These are phyloP conservation scores for Naja naja DNA, from an alignment of 2,113 vertebrate species.

Conservation along the genomic window DNA sequence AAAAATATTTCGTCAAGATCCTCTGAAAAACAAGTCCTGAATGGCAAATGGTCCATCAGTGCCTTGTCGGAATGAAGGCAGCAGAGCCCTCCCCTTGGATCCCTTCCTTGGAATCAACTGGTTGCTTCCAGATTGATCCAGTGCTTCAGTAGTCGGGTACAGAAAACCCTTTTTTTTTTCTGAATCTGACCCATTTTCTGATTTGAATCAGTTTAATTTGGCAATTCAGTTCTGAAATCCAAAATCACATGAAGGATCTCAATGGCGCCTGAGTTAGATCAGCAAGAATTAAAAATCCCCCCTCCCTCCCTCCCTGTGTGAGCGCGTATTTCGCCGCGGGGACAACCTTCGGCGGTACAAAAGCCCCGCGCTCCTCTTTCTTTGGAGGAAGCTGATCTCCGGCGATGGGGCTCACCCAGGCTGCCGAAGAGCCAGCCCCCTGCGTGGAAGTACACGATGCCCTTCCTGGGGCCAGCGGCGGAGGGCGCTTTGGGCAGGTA, in stretches of 20 bases:
- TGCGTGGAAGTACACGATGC: constrained; percentile 81
- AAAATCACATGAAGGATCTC: background rate
- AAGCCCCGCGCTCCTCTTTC: background rate
- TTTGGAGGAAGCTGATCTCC: background rate
- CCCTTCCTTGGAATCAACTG: background rate
- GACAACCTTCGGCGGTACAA: fast-evolving
- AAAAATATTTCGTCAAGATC: background rate
- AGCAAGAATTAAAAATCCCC: background rate
- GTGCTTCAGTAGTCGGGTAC: background rate
- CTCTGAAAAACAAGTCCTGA: background rate
- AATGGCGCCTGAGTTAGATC: background rate
- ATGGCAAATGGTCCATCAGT: too few species aligned
- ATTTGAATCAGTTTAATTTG: background rate
- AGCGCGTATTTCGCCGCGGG: too few species aligned
- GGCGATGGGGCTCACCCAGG: constrained; percentile 72
- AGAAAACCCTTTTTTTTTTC: background rate
- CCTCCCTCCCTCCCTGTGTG: fast-evolving
- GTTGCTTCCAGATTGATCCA: background rate
- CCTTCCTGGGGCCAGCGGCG: constrained; percentile 62
- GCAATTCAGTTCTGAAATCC: background rate
- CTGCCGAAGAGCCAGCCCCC: constrained; percentile 78
- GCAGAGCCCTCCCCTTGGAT: background rate
- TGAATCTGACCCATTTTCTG: background rate
- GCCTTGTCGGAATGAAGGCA: background rate
- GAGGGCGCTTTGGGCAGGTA: constrained; percentile 74